Conservation (phyloP, 2,113 vertebrate species). For the Pycnonotus jocosus region DNA sequence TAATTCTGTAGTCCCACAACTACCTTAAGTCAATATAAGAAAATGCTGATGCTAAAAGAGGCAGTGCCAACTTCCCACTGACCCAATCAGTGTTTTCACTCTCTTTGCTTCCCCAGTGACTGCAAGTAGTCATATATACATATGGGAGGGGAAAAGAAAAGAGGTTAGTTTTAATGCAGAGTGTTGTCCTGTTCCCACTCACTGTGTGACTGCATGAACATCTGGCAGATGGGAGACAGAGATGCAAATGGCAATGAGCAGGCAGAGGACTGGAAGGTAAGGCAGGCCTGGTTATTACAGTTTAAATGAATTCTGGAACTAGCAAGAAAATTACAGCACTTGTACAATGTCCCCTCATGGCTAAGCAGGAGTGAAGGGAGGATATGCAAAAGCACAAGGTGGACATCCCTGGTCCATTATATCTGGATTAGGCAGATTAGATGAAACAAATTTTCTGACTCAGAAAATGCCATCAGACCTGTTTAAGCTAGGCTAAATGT, state of each 20-base stretch:
- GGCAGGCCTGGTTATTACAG: background rate
- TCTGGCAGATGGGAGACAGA: background rate
- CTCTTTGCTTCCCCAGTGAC: background rate
- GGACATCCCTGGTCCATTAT: background rate
- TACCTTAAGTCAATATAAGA: constrained; percentile 22
- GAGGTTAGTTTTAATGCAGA: background rate
- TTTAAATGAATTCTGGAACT: background rate
- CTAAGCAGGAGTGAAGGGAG: background rate
- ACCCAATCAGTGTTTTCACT: background rate
- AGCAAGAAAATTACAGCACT: background rate
- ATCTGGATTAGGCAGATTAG: background rate
- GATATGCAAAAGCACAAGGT: background rate
- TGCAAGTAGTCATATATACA: constrained; percentile 1
- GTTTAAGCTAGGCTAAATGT: background rate
- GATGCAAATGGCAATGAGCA: background rate
- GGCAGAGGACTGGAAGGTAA: constrained; percentile 4
- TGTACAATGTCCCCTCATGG: background rate
- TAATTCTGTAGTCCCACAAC: background rate
- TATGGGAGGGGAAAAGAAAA: background rate
- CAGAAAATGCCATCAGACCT: background rate
- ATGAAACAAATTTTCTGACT: background rate
- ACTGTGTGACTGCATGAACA: background rate
- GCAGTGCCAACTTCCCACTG: background rate
- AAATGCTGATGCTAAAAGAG: constrained; percentile 28
- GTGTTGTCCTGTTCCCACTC: background rate